Conservation (phyloP, 2,113 vertebrate genomes). For the Talpa occidentalis region DNA sequence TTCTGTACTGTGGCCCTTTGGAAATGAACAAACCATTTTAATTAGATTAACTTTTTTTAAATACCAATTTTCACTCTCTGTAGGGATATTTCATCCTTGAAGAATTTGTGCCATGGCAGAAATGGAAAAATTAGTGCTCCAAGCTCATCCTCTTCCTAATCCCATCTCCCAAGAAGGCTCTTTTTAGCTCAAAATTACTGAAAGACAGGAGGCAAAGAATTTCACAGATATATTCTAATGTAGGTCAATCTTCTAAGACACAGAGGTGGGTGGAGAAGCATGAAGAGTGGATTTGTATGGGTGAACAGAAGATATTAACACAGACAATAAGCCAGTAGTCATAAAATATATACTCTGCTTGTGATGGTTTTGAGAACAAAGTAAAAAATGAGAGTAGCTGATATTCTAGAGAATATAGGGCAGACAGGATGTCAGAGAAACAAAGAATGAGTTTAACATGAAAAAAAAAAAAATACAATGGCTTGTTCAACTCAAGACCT, state of each 20-base stretch:
- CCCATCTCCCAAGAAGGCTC: background rate
- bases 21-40: background rate
- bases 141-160: background rate
- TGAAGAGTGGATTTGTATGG: background rate
- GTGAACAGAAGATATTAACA: background rate
- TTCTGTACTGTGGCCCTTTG: background rate
- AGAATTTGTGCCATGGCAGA: background rate
- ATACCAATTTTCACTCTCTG: background rate
- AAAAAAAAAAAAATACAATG: background rate
- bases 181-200: background rate
- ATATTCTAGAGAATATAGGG: background rate
- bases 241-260: background rate
- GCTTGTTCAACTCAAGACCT: background rate
- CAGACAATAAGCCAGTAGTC: background rate
- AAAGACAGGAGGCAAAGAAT: background rate
- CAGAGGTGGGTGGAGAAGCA: background rate
- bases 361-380: slow-evolving; percentile 7
- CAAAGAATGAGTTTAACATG: background rate
- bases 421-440: background rate
- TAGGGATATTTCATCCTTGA: background rate
- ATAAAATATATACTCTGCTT: background rate
- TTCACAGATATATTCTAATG: background rate
- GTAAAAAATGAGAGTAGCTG: background rate
- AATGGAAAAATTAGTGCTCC: background rate
- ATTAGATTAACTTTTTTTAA: background rate